These are phyloP conservation scores for Cryptus viduatorius DNA, from an alignment of 2,888 invertebrate genomes.

Conservation along the genomic window DNA sequence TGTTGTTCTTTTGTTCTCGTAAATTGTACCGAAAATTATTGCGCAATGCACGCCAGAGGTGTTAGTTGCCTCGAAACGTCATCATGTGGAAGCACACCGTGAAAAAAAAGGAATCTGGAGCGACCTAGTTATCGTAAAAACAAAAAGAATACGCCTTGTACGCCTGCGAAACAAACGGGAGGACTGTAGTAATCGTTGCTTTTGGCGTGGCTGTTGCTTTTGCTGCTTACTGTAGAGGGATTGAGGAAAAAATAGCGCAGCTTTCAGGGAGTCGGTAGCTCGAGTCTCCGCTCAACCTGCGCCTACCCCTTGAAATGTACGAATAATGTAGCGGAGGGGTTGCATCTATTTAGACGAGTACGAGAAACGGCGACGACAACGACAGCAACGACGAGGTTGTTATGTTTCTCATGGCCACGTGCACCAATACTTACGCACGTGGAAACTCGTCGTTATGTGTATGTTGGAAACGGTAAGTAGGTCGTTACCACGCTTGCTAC, in stretches of 20 bases:
- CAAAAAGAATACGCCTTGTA: not conserved
- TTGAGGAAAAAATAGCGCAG: conserved; percentile 10
- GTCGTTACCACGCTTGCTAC: conserved; percentile 61
- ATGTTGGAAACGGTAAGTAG: conserved; percentile 57
- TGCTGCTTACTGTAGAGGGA: conserved; percentile 3
- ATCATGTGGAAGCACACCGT: conserved; percentile 5
- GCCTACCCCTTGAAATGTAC: conserved; percentile 22
- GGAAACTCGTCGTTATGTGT: conserved; percentile 20
- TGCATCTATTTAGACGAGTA: conserved; percentile 56
- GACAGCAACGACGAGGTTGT: conserved; percentile 28
- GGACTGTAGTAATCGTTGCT: conserved; percentile 17
- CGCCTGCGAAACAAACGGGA: conserved; percentile 17
- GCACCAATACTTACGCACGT: conserved; percentile 36
- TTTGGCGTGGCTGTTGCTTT: conserved; percentile 44
- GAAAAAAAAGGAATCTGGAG: conserved; percentile 6
- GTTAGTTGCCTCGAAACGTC: not conserved
- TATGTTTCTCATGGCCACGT: conserved; percentile 3
- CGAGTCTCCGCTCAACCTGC: conserved; percentile 51
- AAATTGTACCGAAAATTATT: not conserved
- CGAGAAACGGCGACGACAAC: conserved; percentile 20
- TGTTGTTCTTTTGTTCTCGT: not conserved
- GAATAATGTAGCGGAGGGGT: conserved; percentile 45
- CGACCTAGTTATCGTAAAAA: conserved; percentile 31
- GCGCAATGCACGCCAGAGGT: conserved; percentile 10
- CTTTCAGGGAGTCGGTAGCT: conserved; percentile 35